Evolutionary conservation across 2,797 vertebrate genomes (phyloP).

Genomic region (Anguilla marmorata): DNA sequence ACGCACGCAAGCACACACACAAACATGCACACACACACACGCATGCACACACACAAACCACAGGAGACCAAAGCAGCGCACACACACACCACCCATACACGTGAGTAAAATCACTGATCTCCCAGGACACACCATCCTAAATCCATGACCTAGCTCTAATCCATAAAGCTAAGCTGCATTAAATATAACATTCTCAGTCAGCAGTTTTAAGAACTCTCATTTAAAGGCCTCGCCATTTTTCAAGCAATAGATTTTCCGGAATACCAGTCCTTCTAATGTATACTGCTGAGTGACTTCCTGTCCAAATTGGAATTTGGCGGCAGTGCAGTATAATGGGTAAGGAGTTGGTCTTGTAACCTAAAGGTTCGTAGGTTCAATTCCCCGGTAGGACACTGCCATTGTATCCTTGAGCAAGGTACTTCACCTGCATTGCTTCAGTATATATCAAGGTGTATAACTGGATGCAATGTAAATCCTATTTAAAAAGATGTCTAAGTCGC

Average conservation of each 20-base stretch:
- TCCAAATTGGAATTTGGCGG: too few species aligned
- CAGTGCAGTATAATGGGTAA: too few species aligned
- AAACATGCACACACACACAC: not conserved
- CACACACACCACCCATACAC: not conserved
- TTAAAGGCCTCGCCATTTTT: not conserved
- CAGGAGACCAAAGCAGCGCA: too few species aligned
- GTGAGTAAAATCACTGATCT: not conserved
- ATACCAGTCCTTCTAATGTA: not conserved
- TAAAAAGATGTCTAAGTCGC: too few species aligned
- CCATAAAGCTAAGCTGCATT: not conserved
- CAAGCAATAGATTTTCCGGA: not conserved
- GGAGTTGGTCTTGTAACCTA: too few species aligned
- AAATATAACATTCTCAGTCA: slow-evolving; percentile 6
- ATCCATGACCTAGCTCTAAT: slow-evolving; percentile 6
- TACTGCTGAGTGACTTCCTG: not conserved
- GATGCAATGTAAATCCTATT: too few species aligned
- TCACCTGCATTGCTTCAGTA: too few species aligned
- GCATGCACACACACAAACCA: not conserved
- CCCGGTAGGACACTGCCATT: too few species aligned
- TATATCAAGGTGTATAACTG: too few species aligned
- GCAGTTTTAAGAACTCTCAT: not conserved
- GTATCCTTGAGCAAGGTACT: too few species aligned
- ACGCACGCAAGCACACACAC: not conserved
- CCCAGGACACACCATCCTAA: not conserved
- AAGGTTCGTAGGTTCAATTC: too few species aligned